Percentiles rank a stretch among this genome's conserved stretches.
Evolutionary conservation across 2,797 vertebrate genomes (phyloP).

Genomic region (Alfaro cultratus): DNA sequence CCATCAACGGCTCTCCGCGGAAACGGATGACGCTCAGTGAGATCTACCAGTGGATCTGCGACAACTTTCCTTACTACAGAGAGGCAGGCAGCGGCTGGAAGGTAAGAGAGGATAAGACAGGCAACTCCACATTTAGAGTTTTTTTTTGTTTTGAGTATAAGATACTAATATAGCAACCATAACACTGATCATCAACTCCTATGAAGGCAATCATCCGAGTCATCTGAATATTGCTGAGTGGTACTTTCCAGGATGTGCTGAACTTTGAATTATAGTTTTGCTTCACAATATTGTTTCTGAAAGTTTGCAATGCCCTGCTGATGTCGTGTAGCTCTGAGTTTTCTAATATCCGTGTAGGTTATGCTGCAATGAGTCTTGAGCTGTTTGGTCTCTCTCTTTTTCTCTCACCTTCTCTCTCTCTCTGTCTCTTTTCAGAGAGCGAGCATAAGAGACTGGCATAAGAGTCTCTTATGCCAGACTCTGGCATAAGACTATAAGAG

Average conservation of each 20-base stretch:
- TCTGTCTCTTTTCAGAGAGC: background rate
- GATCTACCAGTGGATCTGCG: constrained; percentile 93
- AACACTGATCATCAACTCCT: background rate
- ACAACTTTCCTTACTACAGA: constrained; percentile 90
- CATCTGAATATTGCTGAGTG: background rate
- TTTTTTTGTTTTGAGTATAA: background rate
- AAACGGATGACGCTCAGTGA: constrained; percentile 91
- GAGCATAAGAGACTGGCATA: no score
- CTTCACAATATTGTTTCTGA: background rate
- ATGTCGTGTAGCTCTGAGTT: background rate
- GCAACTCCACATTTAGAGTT: background rate
- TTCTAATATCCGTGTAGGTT: background rate
- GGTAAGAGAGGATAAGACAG: constrained; percentile 69
- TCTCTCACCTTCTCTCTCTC: background rate
- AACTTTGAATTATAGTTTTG: background rate
- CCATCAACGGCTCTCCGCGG: constrained; percentile 88
- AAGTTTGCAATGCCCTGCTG: background rate
- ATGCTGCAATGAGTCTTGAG: background rate
- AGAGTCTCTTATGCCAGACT: no score
- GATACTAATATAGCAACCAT: background rate
- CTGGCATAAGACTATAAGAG: no score
- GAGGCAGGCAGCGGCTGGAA: constrained; percentile 91
- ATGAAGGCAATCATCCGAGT: background rate
- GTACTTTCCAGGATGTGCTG: background rate
- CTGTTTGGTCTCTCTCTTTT: background rate